Conservation (phyloP, 37 sponge, comb jelly and placozoan species). For the Agelas oroides region DNA sequence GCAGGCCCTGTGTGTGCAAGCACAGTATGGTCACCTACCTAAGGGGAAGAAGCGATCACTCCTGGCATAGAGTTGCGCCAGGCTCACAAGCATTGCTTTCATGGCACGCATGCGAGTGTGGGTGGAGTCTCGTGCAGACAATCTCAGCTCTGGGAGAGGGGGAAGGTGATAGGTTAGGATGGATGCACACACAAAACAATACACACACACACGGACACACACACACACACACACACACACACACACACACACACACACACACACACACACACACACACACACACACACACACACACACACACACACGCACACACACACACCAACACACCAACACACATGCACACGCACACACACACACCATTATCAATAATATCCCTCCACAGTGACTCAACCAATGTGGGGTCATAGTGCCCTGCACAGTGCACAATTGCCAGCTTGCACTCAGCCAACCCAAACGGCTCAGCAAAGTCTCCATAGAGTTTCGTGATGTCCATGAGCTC, state of each 20-base stretch:
- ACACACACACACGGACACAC: no score
- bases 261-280: constrained; percentile 52
- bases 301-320: no score
- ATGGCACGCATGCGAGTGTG: constrained; percentile 34
- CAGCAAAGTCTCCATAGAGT: constrained; percentile 94
- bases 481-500: constrained; percentile 89
- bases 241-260: constrained; percentile 64
- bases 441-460: constrained; percentile 89
- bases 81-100: constrained; percentile 45
- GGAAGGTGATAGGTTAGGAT: neutral
- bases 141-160: constrained; percentile 4
- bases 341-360: constrained; percentile 76
- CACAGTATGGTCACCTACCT: constrained; percentile 17
- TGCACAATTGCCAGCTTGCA: constrained; percentile 95
- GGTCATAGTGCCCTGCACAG: constrained; percentile 95
- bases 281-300: no score
- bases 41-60: constrained; percentile 87
- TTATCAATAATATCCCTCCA: constrained; percentile 88
- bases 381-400: constrained; percentile 80
- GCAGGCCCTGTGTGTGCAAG: no score
- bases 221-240: constrained; percentile 62
- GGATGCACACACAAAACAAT: constrained; percentile 7
- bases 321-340: no score
- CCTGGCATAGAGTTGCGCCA: constrained; percentile 69
- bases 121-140: neutral